A percentile compares a stretch with the other conserved stretches of the same genome.
Evolutionary conservation across 2,888 invertebrate genomes (phyloP).

Genomic region (Calliopum simillimum): DNA sequence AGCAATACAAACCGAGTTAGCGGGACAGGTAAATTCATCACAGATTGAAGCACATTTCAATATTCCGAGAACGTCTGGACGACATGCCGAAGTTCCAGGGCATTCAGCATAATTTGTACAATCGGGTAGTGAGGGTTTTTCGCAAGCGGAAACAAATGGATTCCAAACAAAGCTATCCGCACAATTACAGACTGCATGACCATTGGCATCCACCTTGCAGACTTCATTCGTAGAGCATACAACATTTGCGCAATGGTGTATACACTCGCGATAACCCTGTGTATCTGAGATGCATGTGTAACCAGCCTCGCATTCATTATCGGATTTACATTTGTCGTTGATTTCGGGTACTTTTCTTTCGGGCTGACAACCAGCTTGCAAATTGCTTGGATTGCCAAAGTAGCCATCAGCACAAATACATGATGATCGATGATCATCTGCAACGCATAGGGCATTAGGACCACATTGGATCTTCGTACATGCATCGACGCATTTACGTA

Average conservation of each 20-base stretch:
- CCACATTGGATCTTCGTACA: conserved; percentile 91
- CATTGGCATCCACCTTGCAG: conserved; percentile 76
- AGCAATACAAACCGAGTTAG: conserved; percentile 84
- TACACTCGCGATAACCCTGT: conserved; percentile 76
- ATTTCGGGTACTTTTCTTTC: conserved; percentile 71
- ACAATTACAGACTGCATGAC: conserved; percentile 84
- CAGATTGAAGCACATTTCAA: conserved; percentile 85
- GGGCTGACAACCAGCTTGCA: conserved; percentile 82
- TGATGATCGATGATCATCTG: conserved; percentile 85
- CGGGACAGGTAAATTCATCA: conserved; percentile 83
- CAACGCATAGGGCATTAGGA: conserved; percentile 88
- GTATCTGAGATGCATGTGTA: conserved; percentile 77
- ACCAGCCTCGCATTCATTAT: conserved; percentile 79
- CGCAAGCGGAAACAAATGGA: conserved; percentile 82
- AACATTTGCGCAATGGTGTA: conserved; percentile 82
- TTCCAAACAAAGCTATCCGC: conserved; percentile 85
- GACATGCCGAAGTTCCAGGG: conserved; percentile 76
- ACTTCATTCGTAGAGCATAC: conserved; percentile 86
- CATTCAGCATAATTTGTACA: conserved; percentile 81
- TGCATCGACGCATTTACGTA: conserved; percentile 86
- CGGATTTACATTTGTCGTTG: conserved; percentile 74
- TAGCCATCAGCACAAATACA: conserved; percentile 89
- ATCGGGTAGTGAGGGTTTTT: conserved; percentile 88
- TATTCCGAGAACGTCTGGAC: conserved; percentile 86
- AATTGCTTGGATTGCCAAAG: conserved; percentile 84